A percentile compares a stretch with the other conserved stretches of the same genome.
Conservation (phyloP, 2,888 invertebrate species). For the Ecdyonurus torrentis region DNA sequence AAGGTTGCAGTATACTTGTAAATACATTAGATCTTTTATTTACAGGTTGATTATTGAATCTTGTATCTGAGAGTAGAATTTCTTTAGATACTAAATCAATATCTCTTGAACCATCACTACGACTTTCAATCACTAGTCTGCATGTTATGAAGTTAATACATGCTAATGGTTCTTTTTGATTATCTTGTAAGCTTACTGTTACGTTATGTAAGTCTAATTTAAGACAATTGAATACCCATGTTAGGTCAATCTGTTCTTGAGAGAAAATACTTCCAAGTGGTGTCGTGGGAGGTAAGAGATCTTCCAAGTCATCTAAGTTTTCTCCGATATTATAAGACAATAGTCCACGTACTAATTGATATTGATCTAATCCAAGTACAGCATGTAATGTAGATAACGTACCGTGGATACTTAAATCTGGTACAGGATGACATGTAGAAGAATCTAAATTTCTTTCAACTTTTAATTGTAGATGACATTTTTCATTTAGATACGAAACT, state of each 20-base stretch:
- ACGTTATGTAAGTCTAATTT: slow-evolving; percentile 76
- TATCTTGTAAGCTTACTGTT: slow-evolving; percentile 49
- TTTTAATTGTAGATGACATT: slow-evolving; percentile 60
- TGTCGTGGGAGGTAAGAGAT: neutral
- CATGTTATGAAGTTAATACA: slow-evolving; percentile 87
- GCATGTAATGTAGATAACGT: slow-evolving; percentile 71
- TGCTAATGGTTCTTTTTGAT: slow-evolving; percentile 42
- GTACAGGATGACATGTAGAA: slow-evolving; percentile 36
- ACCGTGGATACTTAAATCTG: slow-evolving; percentile 74
- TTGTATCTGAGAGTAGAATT: slow-evolving; percentile 62
- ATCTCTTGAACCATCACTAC: slow-evolving; percentile 78
- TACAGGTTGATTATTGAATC: slow-evolving; percentile 38
- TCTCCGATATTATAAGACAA: slow-evolving; percentile 83
- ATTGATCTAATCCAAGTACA: slow-evolving; percentile 67
- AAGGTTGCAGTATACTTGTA: slow-evolving; percentile 72
- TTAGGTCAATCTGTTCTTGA: slow-evolving; percentile 25
- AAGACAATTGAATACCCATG: slow-evolving; percentile 66
- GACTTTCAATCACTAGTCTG: slow-evolving; percentile 64
- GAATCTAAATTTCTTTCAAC: slow-evolving; percentile 68
- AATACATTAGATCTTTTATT: slow-evolving; percentile 72
- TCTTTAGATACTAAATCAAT: slow-evolving; percentile 86
- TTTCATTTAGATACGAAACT: slow-evolving; percentile 60
- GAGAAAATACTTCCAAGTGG: neutral
- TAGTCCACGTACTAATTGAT: slow-evolving; percentile 72
- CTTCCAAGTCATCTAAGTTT: slow-evolving; percentile 34